A percentile compares a stretch with the other conserved stretches of the same genome.
phyloP scores from a whole-genome alignment of 2,113 vertebrate genomes.

The Thryonomys swinderianus region DNA sequence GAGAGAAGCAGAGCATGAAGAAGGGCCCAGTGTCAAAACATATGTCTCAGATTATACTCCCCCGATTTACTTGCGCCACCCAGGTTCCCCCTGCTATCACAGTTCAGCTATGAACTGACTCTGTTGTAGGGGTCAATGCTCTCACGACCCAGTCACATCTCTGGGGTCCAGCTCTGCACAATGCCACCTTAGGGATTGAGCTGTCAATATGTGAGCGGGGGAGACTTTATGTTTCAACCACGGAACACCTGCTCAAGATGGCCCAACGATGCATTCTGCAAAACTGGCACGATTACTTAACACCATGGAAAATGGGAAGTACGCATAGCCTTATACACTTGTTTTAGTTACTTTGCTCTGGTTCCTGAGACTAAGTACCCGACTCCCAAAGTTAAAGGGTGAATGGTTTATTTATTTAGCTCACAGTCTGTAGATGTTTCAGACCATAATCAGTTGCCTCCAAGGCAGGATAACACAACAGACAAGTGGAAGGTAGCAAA shows the following conservation, averaged over 20 bases:
- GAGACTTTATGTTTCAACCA: not conserved
- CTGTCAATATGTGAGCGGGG: not conserved
- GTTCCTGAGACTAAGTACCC: not conserved
- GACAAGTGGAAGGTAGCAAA: not conserved
- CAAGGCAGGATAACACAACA: not conserved
- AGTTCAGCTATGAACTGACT: not conserved
- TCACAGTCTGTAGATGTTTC: not conserved
- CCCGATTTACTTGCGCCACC: not conserved
- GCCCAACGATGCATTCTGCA: not conserved
- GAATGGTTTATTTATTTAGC: not conserved
- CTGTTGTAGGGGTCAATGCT: not conserved
- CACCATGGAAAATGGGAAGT: not conserved
- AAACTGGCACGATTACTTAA: rapidly evolving
- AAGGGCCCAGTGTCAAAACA: not conserved
- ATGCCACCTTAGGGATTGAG: not conserved
- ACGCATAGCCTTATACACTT: not conserved
- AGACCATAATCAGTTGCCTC: not conserved
- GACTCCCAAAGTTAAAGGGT: not conserved
- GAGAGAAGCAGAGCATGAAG: not conserved
- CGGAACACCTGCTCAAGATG: not conserved
- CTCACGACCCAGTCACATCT: not conserved
- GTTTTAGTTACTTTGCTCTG: not conserved
- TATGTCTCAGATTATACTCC: not conserved
- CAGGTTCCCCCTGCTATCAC: not conserved
- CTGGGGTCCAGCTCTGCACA: not conserved